A percentile compares a stretch with the other conserved stretches of the same genome.
Evolutionary conservation across 2,797 vertebrate species (phyloP).

Genomic region (Pogonophryne albipinna): DNA sequence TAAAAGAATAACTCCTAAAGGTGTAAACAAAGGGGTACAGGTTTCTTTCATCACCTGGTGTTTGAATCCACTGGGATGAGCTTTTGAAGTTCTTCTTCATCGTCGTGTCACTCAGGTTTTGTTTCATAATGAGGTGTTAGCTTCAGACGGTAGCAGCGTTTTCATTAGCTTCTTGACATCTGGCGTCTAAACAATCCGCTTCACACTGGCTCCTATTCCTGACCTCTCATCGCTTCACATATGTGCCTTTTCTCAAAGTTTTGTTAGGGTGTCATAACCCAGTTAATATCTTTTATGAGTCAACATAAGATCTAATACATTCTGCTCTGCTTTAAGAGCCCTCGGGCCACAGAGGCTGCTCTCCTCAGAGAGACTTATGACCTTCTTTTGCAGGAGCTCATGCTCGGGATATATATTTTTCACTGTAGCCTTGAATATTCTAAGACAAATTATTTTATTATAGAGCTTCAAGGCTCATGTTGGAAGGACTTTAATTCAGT

Average conservation of each 20-base stretch:
- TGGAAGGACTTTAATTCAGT: slow-evolving; percentile 25
- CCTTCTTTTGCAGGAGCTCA: slow-evolving; percentile 30
- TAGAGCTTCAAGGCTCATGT: slow-evolving; percentile 18
- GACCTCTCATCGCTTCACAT: slow-evolving; percentile 10
- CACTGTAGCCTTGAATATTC: slow-evolving; percentile 39
- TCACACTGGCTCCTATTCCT: slow-evolving; percentile 12
- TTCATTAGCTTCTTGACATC: slow-evolving; percentile 26
- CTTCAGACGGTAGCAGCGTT: slow-evolving; percentile 3
- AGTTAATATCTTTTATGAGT: slow-evolving; percentile 49
- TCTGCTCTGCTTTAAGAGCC: slow-evolving; percentile 31
- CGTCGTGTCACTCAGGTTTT: neutral
- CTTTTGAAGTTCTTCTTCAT: slow-evolving; percentile 20
- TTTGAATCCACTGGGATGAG: slow-evolving; percentile 10
- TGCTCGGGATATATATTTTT: slow-evolving; percentile 19
- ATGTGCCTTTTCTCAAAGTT: neutral
- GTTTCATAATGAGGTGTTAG: slow-evolving; percentile 35
- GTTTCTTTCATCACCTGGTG: neutral
- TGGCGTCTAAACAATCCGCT: neutral
- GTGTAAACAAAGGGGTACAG: slow-evolving; percentile 7
- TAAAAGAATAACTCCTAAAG: slow-evolving; percentile 9
- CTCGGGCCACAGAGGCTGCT: slow-evolving; percentile 8
- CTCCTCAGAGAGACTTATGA: slow-evolving; percentile 45
- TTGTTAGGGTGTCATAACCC: slow-evolving; percentile 29
- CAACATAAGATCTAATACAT: slow-evolving; percentile 44
- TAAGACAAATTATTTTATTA: slow-evolving; percentile 32